phyloP scores from a whole-genome alignment of 1,140 invertebrate species.

The Ips typographus region DNA sequence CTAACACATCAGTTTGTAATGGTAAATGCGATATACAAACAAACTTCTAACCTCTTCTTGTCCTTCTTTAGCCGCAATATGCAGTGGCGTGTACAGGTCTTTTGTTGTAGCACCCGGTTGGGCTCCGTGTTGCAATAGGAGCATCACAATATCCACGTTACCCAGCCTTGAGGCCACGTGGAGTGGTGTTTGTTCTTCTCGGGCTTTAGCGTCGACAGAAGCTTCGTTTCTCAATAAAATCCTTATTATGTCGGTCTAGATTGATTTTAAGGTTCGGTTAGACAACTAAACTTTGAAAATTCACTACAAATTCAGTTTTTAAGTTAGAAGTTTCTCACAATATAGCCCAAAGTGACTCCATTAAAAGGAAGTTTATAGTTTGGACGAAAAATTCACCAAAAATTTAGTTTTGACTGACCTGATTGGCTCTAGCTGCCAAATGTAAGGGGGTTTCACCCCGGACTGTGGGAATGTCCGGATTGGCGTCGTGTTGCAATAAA shows the following conservation, averaged over 20 bases:
- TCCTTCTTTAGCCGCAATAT: conserved; percentile 97
- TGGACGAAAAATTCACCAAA: too few species aligned
- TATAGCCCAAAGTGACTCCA: too few species aligned
- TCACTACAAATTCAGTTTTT: too few species aligned
- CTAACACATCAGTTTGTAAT: conserved; percentile 38
- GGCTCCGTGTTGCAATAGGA: conserved; percentile 89
- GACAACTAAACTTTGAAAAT: neutral
- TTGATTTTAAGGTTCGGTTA: neutral
- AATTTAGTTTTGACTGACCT: conserved; percentile 55
- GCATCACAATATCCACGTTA: conserved; percentile 90
- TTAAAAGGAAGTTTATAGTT: too few species aligned
- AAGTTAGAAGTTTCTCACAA: too few species aligned
- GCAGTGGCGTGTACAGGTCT: conserved; percentile 94
- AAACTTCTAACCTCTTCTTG: conserved; percentile 70
- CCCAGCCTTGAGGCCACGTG: conserved; percentile 91
- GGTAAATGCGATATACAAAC: neutral
- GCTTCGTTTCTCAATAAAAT: conserved; percentile 94
- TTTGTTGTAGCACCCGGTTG: conserved; percentile 84
- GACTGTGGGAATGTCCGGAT: conserved; percentile 91
- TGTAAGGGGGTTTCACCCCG: conserved; percentile 97
- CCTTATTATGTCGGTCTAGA: conserved; percentile 91
- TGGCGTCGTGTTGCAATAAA: conserved; percentile 91
- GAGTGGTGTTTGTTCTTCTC: conserved; percentile 91
- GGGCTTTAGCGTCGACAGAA: conserved; percentile 86
- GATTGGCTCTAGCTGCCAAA: conserved; percentile 94